Evolutionary conservation across 2,888 invertebrate species (phyloP).

Genomic region (Lithophane ornitopus): DNA sequence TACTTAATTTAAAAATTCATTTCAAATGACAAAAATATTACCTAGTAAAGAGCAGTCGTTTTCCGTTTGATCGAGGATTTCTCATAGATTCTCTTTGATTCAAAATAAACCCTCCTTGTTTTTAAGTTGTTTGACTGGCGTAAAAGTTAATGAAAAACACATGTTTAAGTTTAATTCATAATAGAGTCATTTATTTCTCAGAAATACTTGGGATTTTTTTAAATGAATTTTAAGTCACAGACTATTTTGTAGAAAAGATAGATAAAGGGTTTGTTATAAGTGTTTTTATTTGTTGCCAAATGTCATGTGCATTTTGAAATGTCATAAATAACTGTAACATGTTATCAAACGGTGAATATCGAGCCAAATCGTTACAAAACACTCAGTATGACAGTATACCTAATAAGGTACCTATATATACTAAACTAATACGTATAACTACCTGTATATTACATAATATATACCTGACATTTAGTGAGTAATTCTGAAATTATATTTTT

Average conservation of each 20-base stretch:
- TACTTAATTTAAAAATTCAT: not conserved
- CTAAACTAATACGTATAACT: constrained; percentile 59
- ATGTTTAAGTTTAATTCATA: not conserved
- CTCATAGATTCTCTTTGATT: not conserved
- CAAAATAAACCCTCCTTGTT: no score
- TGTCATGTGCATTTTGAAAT: constrained; percentile 11
- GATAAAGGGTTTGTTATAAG: not conserved
- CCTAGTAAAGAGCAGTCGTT: not conserved
- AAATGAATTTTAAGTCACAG: not conserved
- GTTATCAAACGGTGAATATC: constrained; percentile 34
- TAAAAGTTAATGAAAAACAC: not conserved
- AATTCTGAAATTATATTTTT: constrained; percentile 8
- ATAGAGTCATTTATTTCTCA: not conserved
- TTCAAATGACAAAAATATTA: not conserved
- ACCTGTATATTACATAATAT: constrained; percentile 51
- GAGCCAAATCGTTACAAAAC: constrained; percentile 64
- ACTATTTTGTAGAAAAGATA: not conserved
- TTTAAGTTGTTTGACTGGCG: not conserved
- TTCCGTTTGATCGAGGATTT: not conserved
- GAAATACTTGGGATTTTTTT: not conserved
- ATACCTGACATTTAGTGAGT: constrained; percentile 32
- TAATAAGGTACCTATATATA: constrained; percentile 65
- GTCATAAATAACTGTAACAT: not conserved
- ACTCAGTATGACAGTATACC: constrained; percentile 69
- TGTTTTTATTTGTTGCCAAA: not conserved